Base-by-base conservation (phyloP, 2,888 invertebrate genomes). In the Dyspetes luteomarginatus region DNA sequence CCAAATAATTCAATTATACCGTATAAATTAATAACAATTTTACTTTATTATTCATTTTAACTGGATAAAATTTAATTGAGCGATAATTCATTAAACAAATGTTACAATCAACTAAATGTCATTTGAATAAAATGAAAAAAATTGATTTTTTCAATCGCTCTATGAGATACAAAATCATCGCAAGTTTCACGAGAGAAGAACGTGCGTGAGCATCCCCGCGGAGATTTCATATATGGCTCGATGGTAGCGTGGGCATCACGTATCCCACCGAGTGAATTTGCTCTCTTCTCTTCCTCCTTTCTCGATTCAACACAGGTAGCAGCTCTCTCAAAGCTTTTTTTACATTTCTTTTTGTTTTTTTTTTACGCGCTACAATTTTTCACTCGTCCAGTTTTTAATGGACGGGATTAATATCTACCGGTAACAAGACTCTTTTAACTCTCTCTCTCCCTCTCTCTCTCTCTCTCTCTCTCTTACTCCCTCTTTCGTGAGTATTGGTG, bases 341-440 rank as follows among this genome's bases (percentile, higher is more conserved):
- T 79, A 67, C 78, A 80, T 75, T 52, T 56, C 67, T 60, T 82
- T 82, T 81, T 83, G 85, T 82, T 88, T 82, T 79, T 89, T 88
- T 88, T 87, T 48, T 48, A 48, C 48, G 85, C 87, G 84, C 88
- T 82, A 87, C 89, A 87, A 90, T 91, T 91, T 91, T 91, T 91
- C 91, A 91, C 89, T 90, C 90, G 89, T 89, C 89, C 89, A 89
- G 87, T 90, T 91, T 91, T 91, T 91, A 91, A 91, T 91, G 91
- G 90, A 81, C 85, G 87, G 90, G 89, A 91, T 91, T 91, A 91
- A 91, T 91, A 91, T 91, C 91, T 87, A 86, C 87, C 80, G 85
- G 91, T 91, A 91, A 91, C 91, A 91, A 91, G 91, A 91, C 89
- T 90, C 91, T 91, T 89, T 89, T 86, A 85, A 84, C 85, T 78